Evolutionary conservation across 2,797 vertebrate genomes (phyloP), one percentile per base, ranked within the genome.

Genomic region (Pseudochromis fuscus): DNA sequence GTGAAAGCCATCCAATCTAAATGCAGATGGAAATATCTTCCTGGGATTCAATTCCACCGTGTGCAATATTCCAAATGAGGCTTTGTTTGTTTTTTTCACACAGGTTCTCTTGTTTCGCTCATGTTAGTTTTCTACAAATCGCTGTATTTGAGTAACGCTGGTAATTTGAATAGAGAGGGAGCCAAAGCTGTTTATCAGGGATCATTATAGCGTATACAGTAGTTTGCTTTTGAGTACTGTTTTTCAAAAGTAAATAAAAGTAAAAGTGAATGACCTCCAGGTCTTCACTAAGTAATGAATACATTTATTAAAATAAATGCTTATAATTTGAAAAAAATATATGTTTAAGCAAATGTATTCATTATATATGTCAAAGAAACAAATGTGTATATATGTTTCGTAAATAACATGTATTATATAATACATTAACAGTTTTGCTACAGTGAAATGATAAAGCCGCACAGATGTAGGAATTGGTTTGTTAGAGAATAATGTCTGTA

Each of bases 1-100:
- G 75, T 85, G 81, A 89, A 88, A 78, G 62, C 61, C 38, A 37
- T 73, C 72, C 88, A 89, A 90, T 93, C 85, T 88, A 91, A 90
- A 91, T 91, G 89, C 87, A 92, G 87, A 92, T 92, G 75, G 77
- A 84, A 82, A 84, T 74, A 77, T 86, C 60, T 76, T 75, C 70
- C 2, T 18, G 70, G 81, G 80, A 81, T 91, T 88, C 72, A 73
- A 56, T 81, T 77, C 74, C 53, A 60, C 50, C 23, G 3, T 77
- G 69, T 79, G 50, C 33, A 49, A 53, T 80, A 77, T 79, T 81
- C 66, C 57, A 78, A 81, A 83, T 38, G 69, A 61, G 56, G 19
- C 60, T 49, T 44, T 31, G 3, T 55, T 58, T 51, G 58, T 38
- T 71, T 59, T 46, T 57, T 33, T 71, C 4, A 57, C 18, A 31